phyloP scores from a whole-genome alignment of 2,888 invertebrate species.

The Geophilus truncorum region DNA sequence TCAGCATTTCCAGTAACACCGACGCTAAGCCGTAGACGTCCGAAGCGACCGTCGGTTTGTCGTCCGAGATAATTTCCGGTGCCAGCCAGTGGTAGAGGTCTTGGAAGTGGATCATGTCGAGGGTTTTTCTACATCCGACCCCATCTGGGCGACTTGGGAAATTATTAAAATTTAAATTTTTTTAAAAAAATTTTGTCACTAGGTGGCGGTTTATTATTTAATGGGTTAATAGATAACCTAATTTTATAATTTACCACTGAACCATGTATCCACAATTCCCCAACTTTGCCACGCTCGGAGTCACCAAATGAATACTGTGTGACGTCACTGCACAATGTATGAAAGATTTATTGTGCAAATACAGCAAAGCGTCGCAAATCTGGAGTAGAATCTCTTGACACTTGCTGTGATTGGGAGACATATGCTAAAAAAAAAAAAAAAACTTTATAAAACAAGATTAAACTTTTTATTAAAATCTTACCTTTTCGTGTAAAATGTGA shows the following conservation, averaged over 20 bases:
- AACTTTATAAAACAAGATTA: neutral
- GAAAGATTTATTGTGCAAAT: slow-evolving; percentile 49
- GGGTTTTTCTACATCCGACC: neutral
- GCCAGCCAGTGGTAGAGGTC: slow-evolving; percentile 51
- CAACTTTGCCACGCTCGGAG: slow-evolving; percentile 47
- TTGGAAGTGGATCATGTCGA: slow-evolving; percentile 10
- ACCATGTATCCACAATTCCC: slow-evolving; percentile 50
- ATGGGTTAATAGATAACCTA: neutral
- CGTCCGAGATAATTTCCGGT: slow-evolving; percentile 49
- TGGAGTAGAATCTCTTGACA: slow-evolving; percentile 45
- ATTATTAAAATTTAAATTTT: no score
- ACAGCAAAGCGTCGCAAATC: slow-evolving; percentile 49
- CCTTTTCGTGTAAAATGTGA: slow-evolving; percentile 47
- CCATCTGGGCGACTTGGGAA: neutral
- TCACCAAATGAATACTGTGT: slow-evolving; percentile 50
- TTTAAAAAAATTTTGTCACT: no score
- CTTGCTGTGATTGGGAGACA: neutral
- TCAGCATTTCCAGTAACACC: slow-evolving; percentile 50
- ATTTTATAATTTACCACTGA: neutral
- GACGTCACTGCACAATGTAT: slow-evolving; percentile 51
- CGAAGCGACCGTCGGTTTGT: slow-evolving; percentile 44
- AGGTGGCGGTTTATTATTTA: no score
- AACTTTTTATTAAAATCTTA: slow-evolving; percentile 36
- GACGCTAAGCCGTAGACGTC: slow-evolving; percentile 51
- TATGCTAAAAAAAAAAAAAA: neutral